Percentiles rank a stretch among this genome's conserved stretches.
phyloP scores from a whole-genome alignment of 2,888 invertebrate species.

The Drosophila atripex region DNA sequence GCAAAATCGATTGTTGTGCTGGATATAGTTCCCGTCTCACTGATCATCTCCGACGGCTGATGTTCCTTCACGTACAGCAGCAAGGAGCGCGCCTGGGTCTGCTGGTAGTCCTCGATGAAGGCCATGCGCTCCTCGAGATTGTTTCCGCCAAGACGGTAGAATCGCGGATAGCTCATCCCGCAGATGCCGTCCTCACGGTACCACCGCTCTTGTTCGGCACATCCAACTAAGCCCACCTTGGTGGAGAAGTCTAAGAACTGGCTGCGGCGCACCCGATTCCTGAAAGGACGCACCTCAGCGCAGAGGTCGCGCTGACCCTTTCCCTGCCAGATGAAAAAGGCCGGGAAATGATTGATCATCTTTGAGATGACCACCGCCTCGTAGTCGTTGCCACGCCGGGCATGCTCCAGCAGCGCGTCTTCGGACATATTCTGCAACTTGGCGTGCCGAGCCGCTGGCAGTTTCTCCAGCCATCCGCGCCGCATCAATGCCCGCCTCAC shows the following conservation, averaged over 20 bases:
- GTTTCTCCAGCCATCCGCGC: constrained; percentile 91
- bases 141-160: constrained; percentile 81
- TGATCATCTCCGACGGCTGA: constrained; percentile 74
- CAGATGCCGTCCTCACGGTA: constrained; percentile 75
- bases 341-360: constrained; percentile 86
- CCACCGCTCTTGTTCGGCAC: constrained; percentile 81
- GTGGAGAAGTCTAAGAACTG: constrained; percentile 84
- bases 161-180: constrained; percentile 88
- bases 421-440: constrained; percentile 80
- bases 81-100: constrained; percentile 91
- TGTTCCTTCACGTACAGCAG: constrained; percentile 85
- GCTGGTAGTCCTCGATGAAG: constrained; percentile 87
- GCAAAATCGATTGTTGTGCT: constrained; percentile 65
- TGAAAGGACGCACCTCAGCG: constrained; percentile 69
- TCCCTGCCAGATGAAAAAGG: constrained; percentile 90
- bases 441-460: constrained; percentile 81
- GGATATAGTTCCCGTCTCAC: constrained; percentile 85
- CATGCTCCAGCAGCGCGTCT: constrained; percentile 73
- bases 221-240: constrained; percentile 84
- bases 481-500: constrained; percentile 85
- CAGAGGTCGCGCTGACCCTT: constrained; percentile 77
- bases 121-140: constrained; percentile 74
- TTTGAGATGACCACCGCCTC: constrained; percentile 85
- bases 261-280: constrained; percentile 79
- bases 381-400: constrained; percentile 80